phyloP scores from a whole-genome alignment of 2,113 vertebrate species.

The Numenius arquata region DNA sequence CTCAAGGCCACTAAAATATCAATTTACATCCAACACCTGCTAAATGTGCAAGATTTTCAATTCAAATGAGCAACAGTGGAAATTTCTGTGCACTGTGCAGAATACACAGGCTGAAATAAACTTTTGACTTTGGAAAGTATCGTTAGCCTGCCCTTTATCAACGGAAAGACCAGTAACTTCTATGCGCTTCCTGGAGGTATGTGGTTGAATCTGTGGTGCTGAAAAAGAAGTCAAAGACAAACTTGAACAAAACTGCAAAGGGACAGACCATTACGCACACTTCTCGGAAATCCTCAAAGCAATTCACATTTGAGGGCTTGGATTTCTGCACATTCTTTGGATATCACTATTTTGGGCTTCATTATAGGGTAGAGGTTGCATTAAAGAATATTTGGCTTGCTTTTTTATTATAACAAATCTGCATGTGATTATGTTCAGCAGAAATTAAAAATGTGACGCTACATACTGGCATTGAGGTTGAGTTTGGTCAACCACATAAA shows the following conservation, averaged over 20 bases:
- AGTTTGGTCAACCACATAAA: conserved; percentile 29
- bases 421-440: not conserved
- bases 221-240: not conserved
- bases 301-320: not conserved
- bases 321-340: conserved; percentile 20
- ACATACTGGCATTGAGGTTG: not conserved
- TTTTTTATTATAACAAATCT: not conserved
- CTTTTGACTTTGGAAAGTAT: not conserved
- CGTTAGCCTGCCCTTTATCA: not conserved
- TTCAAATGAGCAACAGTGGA: not conserved
- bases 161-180: not conserved
- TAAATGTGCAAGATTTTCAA: conserved; percentile 24
- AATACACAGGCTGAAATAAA: not conserved
- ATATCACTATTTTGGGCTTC: not conserved
- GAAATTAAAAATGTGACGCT: not conserved
- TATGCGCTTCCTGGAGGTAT: not conserved
- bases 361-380: not conserved
- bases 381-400: not conserved
- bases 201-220: not conserved
- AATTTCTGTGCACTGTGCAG: not conserved
- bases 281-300: not conserved
- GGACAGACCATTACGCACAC: not conserved
- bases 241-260: not conserved
- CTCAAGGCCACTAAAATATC: conserved; percentile 68
- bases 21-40: conserved; percentile 4